phyloP scores from a whole-genome alignment of 2,888 invertebrate species.

The Gymnocheta viridis region DNA sequence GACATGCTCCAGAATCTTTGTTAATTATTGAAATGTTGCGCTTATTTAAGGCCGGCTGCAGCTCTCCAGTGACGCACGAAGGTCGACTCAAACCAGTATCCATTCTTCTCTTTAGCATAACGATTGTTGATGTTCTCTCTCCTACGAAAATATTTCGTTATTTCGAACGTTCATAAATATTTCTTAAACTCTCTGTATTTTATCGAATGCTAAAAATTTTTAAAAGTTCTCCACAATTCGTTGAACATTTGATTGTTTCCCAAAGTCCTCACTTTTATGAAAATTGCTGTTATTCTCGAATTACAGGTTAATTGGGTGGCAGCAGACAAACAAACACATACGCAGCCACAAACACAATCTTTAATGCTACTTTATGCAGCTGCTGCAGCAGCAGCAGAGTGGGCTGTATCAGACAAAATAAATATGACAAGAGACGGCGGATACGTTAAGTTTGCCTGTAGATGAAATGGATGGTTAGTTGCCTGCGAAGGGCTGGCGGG shows the following conservation, averaged over 20 bases:
- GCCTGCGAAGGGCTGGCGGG: background rate
- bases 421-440: conserved; percentile 45
- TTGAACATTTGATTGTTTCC: background rate
- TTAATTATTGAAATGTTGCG: too few species aligned
- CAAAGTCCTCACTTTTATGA: background rate
- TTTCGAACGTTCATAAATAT: too few species aligned
- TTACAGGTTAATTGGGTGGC: background rate
- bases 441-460: conserved; percentile 59
- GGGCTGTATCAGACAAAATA: conserved; percentile 57
- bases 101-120: too few species aligned
- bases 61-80: too few species aligned
- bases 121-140: too few species aligned
- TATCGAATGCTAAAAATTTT: too few species aligned
- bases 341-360: conserved; percentile 31
- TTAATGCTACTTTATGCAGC: conserved; percentile 51
- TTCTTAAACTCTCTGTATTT: too few species aligned
- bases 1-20: too few species aligned
- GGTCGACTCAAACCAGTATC: too few species aligned
- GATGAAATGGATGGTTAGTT: conserved; percentile 45
- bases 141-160: too few species aligned
- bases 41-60: too few species aligned
- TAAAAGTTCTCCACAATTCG: background rate
- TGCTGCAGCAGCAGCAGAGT: conserved; percentile 21
- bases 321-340: background rate
- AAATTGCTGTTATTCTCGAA: background rate